Evolutionary conservation across 2,888 invertebrate species (phyloP), one percentile per base, ranked within the genome.

Genomic region (Myopa testacea): DNA sequence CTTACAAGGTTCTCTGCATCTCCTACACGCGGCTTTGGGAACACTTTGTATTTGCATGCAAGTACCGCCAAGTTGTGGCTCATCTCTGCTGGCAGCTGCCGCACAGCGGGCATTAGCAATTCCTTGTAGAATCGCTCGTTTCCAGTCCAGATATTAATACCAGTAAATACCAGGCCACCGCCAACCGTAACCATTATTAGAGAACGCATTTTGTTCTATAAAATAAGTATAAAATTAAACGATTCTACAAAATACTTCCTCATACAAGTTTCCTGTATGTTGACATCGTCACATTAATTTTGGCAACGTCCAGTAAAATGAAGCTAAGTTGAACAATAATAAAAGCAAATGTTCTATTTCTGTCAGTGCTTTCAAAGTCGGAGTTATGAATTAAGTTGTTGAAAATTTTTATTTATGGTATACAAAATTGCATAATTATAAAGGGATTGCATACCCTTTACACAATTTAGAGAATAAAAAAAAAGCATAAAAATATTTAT

Each of bases 1-100:
- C 68, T 76, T 80, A 84, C 84, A 80, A 84, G 78, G 76, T 81
- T 80, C 40, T 76, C 65, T 1, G 80, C 72, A 69, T 84, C 84
- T 12, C 71, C 63, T 26, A 68, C 75, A 85, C 78, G 88, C 89
- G 83, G 92, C 91, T 81, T 90, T 88, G 14, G 95, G 80, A 96
- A 90, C 0, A 97, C 80, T 37, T 94, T 93, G 90, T 95, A 93
- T 89, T 96, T 96, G 37, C 95, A 93, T 8, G 93, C 92, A 80
- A 91, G 88, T 1, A 98, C 91, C 7, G 95, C 96, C 38, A 96
- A 83, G 81, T 92, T 93, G 86, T 98, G 98, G 1, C 96, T 94
- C 71, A 90, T 91, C 90, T 98, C 98, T 0, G 98, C 95, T 84
- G 94, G 94, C 10, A 97, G 84, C 0, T 83, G 40, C 14, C 91